A percentile compares a stretch with the other conserved stretches of the same genome.
phyloP scores from a whole-genome alignment of 2,113 vertebrate species.

The Thinocorus orbignyianus region DNA sequence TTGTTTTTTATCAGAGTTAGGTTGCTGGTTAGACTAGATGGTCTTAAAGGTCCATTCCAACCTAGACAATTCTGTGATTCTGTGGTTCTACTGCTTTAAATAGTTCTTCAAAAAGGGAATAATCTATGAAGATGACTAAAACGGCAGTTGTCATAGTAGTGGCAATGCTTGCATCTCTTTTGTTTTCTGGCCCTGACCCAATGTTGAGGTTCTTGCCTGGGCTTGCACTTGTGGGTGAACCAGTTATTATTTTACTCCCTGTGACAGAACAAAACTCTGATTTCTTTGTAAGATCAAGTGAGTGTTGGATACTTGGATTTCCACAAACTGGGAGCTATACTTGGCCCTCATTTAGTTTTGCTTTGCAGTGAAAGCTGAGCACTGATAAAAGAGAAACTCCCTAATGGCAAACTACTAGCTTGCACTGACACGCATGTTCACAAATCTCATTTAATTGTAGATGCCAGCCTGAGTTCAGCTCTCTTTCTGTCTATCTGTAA shows the following conservation, averaged over 20 bases:
- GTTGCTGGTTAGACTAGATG: no score
- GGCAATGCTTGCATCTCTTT: background rate
- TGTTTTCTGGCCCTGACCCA: background rate
- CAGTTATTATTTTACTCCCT: background rate
- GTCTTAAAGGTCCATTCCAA: no score
- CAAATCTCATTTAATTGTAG: fast-evolving
- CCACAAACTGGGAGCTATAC: background rate
- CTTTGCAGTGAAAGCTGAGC: background rate
- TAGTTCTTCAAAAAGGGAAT: background rate
- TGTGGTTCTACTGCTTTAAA: background rate
- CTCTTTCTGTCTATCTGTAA: background rate
- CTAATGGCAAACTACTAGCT: background rate
- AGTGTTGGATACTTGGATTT: background rate
- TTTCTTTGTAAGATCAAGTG: background rate
- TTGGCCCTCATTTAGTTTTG: background rate
- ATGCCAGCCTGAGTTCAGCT: background rate
- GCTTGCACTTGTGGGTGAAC: background rate
- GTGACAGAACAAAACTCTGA: background rate
- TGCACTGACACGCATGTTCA: background rate
- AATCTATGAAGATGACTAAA: background rate
- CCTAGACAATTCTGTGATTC: no score
- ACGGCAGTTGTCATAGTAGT: background rate
- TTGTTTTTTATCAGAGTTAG: no score
- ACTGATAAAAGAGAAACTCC: background rate
- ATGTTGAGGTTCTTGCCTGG: background rate